A percentile compares a stretch with the other conserved stretches of the same genome.
These are phyloP conservation scores for Dryoscopus gambensis DNA, from an alignment of 2,113 vertebrate species.

Conservation along the genomic window DNA sequence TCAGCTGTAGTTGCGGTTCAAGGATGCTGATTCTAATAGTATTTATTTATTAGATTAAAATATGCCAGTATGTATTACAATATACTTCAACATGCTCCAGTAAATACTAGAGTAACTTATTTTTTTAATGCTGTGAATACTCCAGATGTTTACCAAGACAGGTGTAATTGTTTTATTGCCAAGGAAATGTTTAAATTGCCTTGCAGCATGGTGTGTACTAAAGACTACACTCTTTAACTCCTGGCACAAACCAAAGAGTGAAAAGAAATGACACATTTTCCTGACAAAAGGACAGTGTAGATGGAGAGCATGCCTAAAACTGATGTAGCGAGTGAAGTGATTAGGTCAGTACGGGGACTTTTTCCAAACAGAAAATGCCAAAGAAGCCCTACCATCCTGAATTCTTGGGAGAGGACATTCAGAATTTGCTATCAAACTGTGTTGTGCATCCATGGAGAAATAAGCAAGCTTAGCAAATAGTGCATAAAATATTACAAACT, in stretches of 20 bases:
- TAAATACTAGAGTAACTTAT: background rate
- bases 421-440: background rate
- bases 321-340: background rate
- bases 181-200: slow-evolving; percentile 5
- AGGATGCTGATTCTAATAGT: background rate
- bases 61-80: background rate
- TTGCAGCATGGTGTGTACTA: background rate
- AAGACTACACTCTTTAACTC: background rate
- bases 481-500: slow-evolving; percentile 13
- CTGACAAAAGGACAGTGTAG: background rate
- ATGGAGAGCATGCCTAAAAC: background rate
- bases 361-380: background rate
- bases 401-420: background rate
- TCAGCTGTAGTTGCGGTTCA: background rate
- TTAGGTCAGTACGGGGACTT: background rate
- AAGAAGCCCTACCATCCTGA: background rate
- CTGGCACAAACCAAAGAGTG: background rate
- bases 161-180: background rate
- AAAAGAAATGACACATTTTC: background rate
- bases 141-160: background rate
- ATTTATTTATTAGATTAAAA: background rate
- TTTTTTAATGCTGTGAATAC: background rate
- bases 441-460: background rate
- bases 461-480: background rate
- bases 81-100: background rate